Conservation (phyloP, 2,797 vertebrate genomes). For the Manis crassicaudata region DNA sequence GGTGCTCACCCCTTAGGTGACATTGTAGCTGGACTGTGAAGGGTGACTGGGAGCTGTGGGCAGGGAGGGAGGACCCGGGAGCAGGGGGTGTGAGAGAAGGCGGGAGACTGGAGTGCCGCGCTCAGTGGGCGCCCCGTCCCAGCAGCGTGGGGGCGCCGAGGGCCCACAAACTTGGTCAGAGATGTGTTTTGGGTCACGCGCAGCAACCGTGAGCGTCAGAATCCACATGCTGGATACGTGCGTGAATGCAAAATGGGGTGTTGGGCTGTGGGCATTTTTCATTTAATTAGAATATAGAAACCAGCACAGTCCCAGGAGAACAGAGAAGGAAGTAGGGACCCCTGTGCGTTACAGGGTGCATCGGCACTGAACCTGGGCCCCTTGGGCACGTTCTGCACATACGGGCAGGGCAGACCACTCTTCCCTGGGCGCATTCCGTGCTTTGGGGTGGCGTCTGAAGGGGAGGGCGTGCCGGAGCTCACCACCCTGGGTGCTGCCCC, state of each 20-base stretch:
- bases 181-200: fast-evolving
- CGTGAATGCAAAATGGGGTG: fast-evolving
- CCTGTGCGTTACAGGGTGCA: fast-evolving
- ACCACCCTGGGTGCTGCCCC: not conserved
- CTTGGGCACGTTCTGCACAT: fast-evolving
- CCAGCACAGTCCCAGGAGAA: not conserved
- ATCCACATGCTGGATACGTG: fast-evolving
- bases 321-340: fast-evolving
- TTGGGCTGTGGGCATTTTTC: fast-evolving
- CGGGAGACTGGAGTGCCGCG: fast-evolving
- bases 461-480: not conserved
- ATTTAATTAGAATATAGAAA: not conserved
- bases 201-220: not conserved
- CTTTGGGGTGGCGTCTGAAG: not conserved
- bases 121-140: not conserved
- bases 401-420: too few relatives aligned
- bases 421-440: fast-evolving
- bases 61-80: too few relatives aligned
- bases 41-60: not conserved
- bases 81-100: not conserved
- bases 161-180: not conserved
- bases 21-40: not conserved
- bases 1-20: not conserved
- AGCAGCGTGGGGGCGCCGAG: fast-evolving
- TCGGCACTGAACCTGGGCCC: fast-evolving